Evolutionary conservation across 2,797 vertebrate species (phyloP), one percentile per base, ranked within the genome.

Genomic region (Graptemys geographica): DNA sequence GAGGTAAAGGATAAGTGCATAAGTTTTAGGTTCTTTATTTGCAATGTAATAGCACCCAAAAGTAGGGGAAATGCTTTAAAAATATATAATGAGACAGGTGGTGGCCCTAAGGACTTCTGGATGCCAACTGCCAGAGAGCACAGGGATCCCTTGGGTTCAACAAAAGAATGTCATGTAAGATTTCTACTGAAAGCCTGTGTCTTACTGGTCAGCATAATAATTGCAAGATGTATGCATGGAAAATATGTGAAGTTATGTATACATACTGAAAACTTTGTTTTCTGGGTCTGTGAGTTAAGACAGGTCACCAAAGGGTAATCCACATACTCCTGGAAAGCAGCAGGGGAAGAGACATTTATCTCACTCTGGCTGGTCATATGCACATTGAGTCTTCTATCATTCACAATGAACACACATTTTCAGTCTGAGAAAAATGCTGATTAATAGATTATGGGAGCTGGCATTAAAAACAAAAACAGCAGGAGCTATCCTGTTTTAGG

Each of bases 11-110:
- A 74, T 28, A 69, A 93, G 23, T 16, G 82, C 4, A 28, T 13
- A 78, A 28, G 27, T 27, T 44, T 49, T 78, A 78, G 47, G 23
- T 44, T 76, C 12, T 31, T 49, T 78, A 16, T 28, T 78, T 31
- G 21, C 28, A 47, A 18, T 47, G 13, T 78, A 28, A 13, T 27
- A 47, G 44, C 25, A 62, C 11, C 0, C 57, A 84, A 49, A 92
- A 62, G 28, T 10, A 57, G 57, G 1, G 3, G 2, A 0, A 37
- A 10, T 76, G 69, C 4, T 0, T 65, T 84, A 52, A 8, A 91
- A 52, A 79, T 1, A 2, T 1, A 1, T n/a, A 76, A 33, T 80
- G 90, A 72, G 28, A 7, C 56, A 0, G 31, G 5, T 37, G 18
- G n/a, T 72, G 69, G 23, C 37, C 19, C 10, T 21, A 41, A 23